Conservation (phyloP, 1,140 invertebrate species). For the Goniozus legneri region DNA sequence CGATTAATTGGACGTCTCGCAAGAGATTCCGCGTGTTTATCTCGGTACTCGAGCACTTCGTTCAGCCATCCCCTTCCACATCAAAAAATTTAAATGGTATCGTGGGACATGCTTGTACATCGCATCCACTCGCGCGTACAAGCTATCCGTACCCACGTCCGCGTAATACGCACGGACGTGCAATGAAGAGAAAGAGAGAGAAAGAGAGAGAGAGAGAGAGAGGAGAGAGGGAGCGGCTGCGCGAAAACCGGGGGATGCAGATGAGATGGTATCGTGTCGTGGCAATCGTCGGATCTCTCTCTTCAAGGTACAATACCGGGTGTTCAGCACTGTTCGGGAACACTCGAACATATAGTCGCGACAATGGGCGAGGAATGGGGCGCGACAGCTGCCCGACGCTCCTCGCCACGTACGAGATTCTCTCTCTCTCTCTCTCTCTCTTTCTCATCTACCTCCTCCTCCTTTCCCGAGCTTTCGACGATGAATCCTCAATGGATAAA, state of each 20-base stretch:
- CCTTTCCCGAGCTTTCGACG: slow-evolving; percentile 14
- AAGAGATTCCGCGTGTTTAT: no score
- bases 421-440: not conserved
- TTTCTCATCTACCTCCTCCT: no score
- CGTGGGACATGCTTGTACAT: slow-evolving; percentile 3
- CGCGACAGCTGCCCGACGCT: slow-evolving; percentile 50
- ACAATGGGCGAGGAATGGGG: slow-evolving; percentile 46
- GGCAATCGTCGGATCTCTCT: slow-evolving; percentile 50
- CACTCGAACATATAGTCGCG: slow-evolving; percentile 50
- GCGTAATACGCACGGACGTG: slow-evolving; percentile 1
- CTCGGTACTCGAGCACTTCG: no score
- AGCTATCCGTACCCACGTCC: slow-evolving; percentile 9
- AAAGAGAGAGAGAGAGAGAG: slow-evolving; percentile 1
- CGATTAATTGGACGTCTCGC: no score
- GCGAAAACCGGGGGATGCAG: slow-evolving; percentile 38
- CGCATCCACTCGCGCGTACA: not conserved
- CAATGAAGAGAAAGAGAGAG: slow-evolving; percentile 2
- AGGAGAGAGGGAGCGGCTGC: slow-evolving; percentile 10
- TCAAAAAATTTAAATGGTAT: no score
- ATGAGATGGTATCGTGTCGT: slow-evolving; percentile 50
- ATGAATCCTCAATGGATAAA: slow-evolving; percentile 24
- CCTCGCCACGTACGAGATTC: slow-evolving; percentile 11
- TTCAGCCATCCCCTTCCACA: no score
- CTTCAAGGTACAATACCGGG: slow-evolving; percentile 47
- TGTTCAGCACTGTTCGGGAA: slow-evolving; percentile 50